Percentiles rank a stretch among this genome's conserved stretches.
phyloP scores from a whole-genome alignment of 2,113 vertebrate genomes.

The Notothenia coriiceps region DNA sequence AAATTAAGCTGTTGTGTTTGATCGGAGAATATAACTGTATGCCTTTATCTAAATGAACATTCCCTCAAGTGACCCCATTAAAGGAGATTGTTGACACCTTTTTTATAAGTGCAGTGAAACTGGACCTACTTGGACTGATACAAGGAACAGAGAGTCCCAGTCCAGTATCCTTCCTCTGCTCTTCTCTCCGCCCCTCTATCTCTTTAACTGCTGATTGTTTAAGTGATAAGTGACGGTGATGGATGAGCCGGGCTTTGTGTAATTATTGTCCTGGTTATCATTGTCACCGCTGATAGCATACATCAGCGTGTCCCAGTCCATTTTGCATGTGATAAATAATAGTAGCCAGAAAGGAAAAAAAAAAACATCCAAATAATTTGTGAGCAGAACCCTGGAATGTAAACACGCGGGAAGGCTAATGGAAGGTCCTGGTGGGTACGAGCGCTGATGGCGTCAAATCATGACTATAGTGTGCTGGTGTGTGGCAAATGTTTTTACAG shows the following conservation, averaged over 20 bases:
- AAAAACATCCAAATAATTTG: slow-evolving; percentile 66
- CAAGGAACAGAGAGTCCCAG: slow-evolving; percentile 31
- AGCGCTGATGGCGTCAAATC: slow-evolving; percentile 36
- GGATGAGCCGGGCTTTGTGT: slow-evolving; percentile 81
- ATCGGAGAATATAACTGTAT: not conserved
- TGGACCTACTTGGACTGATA: slow-evolving; percentile 44
- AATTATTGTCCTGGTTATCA: slow-evolving; percentile 86
- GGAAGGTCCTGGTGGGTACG: slow-evolving; percentile 58
- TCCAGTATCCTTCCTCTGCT: slow-evolving; percentile 59
- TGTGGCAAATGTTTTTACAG: slow-evolving; percentile 30
- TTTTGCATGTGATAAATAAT: slow-evolving; percentile 84
- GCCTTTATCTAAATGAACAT: slow-evolving; percentile 9
- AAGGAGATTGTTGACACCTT: not conserved
- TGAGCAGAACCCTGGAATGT: slow-evolving; percentile 69
- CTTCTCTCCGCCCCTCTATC: slow-evolving; percentile 38
- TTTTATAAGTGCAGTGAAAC: slow-evolving; percentile 36
- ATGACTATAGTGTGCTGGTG: not conserved
- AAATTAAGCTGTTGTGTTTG: not conserved
- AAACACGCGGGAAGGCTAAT: slow-evolving; percentile 71
- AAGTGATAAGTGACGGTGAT: slow-evolving; percentile 84
- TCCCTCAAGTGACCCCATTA: slow-evolving; percentile 18
- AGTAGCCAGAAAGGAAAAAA: slow-evolving; percentile 48
- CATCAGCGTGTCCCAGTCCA: slow-evolving; percentile 77
- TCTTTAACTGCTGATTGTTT: slow-evolving; percentile 76
- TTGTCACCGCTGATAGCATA: slow-evolving; percentile 81